phyloP scores from a whole-genome alignment of 2,888 invertebrate genomes.

The Tiliacea citrago region DNA sequence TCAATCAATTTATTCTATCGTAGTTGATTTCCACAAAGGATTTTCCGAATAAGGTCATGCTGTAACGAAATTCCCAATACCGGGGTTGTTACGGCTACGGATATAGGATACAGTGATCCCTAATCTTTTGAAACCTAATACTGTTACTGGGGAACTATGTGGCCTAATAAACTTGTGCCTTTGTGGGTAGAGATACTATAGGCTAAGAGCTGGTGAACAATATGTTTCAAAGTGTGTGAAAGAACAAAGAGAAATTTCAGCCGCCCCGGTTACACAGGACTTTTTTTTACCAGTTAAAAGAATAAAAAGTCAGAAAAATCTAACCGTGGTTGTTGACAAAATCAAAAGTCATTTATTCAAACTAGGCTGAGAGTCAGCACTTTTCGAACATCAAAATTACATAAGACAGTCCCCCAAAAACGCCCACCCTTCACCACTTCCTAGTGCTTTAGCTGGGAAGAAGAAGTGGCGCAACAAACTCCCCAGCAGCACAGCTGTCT shows the following conservation, averaged over 20 bases:
- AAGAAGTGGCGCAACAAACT: no score
- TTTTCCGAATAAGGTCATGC: neutral
- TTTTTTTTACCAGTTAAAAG: no score
- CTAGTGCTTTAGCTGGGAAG: no score
- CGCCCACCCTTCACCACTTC: no score
- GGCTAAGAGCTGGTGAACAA: neutral
- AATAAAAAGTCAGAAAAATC: no score
- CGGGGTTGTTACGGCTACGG: neutral
- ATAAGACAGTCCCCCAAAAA: no score
- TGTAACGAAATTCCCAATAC: slow-evolving; percentile 24
- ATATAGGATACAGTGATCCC: neutral
- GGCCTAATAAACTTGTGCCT: neutral
- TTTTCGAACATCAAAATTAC: no score
- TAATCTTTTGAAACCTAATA: slow-evolving; percentile 31
- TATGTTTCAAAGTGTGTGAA: neutral
- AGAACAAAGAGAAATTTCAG: neutral
- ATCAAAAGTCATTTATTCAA: no score
- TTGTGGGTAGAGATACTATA: neutral
- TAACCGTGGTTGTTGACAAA: no score
- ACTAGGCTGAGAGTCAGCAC: no score
- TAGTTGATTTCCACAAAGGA: neutral
- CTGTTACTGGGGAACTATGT: slow-evolving; percentile 3
- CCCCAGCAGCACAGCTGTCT: no score
- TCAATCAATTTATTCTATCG: neutral
- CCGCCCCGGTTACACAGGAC: neutral